Conservation (phyloP, 2,797 vertebrate genomes). For the Zenarchopterus dispar region DNA sequence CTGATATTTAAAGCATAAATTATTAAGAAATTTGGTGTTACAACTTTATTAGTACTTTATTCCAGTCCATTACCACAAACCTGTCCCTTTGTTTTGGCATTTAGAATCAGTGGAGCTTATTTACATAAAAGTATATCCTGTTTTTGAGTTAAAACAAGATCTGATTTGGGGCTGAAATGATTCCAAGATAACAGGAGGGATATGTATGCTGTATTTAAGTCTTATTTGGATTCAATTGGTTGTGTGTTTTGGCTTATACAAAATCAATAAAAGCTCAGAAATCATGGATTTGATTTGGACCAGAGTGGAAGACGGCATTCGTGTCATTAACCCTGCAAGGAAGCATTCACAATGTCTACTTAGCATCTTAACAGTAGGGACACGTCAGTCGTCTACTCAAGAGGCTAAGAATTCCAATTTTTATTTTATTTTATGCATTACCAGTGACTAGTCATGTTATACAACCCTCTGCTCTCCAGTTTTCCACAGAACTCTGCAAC, state of each 20-base stretch:
- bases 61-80: too few relatives aligned
- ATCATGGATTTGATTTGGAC: constrained; percentile 17
- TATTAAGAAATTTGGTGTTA: too few relatives aligned
- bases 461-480: constrained; percentile 44
- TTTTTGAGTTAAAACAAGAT: too few relatives aligned
- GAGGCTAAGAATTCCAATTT: constrained; percentile 45
- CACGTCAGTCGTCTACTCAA: constrained; percentile 42
- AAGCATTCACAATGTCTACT: constrained; percentile 31
- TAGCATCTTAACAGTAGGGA: constrained; percentile 46
- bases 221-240: too few relatives aligned
- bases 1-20: too few relatives aligned
- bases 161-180: too few relatives aligned
- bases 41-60: too few relatives aligned
- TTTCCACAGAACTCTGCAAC: constrained; percentile 30
- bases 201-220: too few relatives aligned
- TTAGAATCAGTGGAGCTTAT: not conserved
- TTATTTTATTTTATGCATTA: constrained; percentile 57
- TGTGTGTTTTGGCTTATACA: too few relatives aligned
- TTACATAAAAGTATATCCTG: too few relatives aligned
- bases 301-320: constrained; percentile 20
- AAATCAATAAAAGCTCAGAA: not conserved
- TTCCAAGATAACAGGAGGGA: too few relatives aligned
- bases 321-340: not conserved
- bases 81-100: not conserved
- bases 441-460: constrained; percentile 63